Conservation (phyloP, 2,113 vertebrate species). For the Dendrocopos noguchii region DNA sequence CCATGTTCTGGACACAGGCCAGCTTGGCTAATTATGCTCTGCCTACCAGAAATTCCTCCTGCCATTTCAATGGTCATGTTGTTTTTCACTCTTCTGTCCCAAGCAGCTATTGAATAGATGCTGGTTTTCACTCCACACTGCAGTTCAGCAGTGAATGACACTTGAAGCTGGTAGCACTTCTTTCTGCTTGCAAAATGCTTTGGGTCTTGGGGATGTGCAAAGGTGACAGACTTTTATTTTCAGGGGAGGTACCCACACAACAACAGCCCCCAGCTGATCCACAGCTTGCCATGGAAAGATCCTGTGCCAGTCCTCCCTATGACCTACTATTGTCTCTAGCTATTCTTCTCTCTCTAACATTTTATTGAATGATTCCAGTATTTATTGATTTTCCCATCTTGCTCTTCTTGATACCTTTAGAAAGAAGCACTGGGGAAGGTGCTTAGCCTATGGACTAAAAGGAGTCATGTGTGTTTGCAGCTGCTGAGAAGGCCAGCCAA, state of each 20-base stretch:
- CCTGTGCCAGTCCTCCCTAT: neutral
- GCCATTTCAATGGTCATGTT: neutral
- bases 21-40: neutral
- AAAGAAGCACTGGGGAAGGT: neutral
- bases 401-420: neutral
- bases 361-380: neutral
- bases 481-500: neutral
- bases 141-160: neutral
- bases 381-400: neutral
- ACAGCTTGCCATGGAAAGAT: neutral
- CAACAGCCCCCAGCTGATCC: neutral
- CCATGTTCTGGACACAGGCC: neutral
- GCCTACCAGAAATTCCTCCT: conserved; percentile 45
- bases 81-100: conserved; percentile 22
- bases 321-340: neutral
- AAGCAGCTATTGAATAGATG: neutral
- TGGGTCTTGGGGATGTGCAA: neutral
- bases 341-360: neutral
- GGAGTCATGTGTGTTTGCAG: neutral
- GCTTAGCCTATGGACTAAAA: neutral
- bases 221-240: neutral
- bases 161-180: neutral
- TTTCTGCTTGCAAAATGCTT: neutral
- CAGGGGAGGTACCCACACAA: neutral
- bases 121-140: neutral